Evolutionary conservation across 2,888 invertebrate genomes (phyloP).

Genomic region (Tetranychus truncatus): DNA sequence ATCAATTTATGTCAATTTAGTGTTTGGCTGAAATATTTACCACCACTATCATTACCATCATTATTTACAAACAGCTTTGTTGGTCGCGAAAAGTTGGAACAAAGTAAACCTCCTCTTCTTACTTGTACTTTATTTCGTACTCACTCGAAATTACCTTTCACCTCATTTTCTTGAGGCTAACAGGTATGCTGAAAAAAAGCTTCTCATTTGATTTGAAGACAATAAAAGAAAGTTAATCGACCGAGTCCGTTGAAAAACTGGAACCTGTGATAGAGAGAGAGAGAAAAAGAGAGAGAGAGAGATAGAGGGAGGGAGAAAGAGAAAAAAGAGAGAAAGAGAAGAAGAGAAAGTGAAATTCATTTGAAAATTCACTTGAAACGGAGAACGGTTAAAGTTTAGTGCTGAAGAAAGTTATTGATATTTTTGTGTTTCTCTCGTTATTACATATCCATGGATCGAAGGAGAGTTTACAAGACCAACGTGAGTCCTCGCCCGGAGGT

Average conservation of each 20-base stretch:
- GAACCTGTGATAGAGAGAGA: neutral
- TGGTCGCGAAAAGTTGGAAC: neutral
- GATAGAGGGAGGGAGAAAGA: neutral
- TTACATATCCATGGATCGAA: neutral
- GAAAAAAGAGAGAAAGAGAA: neutral
- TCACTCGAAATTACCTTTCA: neutral
- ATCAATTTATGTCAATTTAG: too few species aligned
- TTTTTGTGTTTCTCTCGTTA: too few species aligned
- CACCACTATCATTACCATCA: too few species aligned
- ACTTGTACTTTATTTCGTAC: neutral
- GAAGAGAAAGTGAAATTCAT: neutral
- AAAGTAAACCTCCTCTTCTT: neutral
- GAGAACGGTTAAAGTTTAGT: neutral
- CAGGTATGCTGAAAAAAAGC: neutral
- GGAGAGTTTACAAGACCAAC: conserved; percentile 1
- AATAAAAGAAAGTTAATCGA: neutral
- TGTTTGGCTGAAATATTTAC: too few species aligned
- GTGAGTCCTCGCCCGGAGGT: conserved; percentile 1
- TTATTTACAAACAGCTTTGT: too few species aligned
- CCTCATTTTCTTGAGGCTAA: neutral
- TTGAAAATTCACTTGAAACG: neutral
- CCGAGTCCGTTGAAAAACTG: neutral
- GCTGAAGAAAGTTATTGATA: too few species aligned
- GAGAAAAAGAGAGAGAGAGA: neutral
- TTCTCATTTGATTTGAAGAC: neutral